A percentile compares a stretch with the other conserved stretches of the same genome.
Evolutionary conservation across 1,140 invertebrate genomes (phyloP).

Genomic region (Bombus soroeensis): DNA sequence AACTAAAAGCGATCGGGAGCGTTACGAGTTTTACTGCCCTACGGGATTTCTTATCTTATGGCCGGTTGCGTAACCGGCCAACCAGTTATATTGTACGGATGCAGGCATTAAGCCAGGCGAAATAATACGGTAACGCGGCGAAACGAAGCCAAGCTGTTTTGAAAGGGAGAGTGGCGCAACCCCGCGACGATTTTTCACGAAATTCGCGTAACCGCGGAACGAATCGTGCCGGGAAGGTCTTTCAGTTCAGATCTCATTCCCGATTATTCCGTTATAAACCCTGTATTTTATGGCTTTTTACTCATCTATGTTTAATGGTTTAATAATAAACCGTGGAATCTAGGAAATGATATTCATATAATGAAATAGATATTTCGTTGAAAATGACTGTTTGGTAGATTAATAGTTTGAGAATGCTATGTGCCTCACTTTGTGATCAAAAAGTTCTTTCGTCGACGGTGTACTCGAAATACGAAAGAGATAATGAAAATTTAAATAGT

Average conservation of each 20-base stretch:
- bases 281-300: background rate
- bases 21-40: slow-evolving; percentile 67
- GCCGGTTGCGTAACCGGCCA: slow-evolving; percentile 57
- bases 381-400: background rate
- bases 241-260: background rate
- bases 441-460: too few species aligned
- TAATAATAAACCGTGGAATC: background rate
- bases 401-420: too few species aligned
- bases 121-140: slow-evolving; percentile 62
- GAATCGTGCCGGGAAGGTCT: background rate
- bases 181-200: slow-evolving; percentile 52
- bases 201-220: slow-evolving; percentile 34
- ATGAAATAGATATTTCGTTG: background rate
- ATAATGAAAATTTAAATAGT: too few species aligned
- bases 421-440: too few species aligned
- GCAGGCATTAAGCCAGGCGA: slow-evolving; percentile 57
- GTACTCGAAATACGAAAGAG: too few species aligned
- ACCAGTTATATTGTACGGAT: slow-evolving; percentile 66
- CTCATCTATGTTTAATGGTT: background rate
- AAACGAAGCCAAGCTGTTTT: slow-evolving; percentile 37
- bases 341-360: background rate
- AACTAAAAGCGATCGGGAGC: slow-evolving; percentile 65
- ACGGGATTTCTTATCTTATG: slow-evolving; percentile 69
- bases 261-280: slow-evolving; percentile 28
- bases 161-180: slow-evolving; percentile 60